Conservation (phyloP, 2,888 invertebrate species). For the Drosophila atripex region DNA sequence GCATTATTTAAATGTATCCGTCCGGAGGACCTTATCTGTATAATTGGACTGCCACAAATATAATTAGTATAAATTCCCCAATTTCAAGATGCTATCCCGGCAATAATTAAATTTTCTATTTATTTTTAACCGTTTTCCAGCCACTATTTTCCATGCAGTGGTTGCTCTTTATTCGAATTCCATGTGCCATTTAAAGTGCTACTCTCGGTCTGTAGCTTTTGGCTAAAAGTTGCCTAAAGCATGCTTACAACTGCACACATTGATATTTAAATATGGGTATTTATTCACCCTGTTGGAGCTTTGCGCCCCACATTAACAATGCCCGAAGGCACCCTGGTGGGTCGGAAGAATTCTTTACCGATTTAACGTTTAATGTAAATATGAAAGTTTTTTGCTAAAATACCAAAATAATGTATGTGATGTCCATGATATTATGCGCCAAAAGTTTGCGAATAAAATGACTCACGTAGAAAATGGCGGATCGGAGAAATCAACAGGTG, state of each 20-base stretch:
- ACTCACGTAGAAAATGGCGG: not conserved
- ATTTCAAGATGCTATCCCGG: constrained; percentile 3
- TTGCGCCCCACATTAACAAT: constrained; percentile 9
- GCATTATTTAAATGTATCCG: constrained; percentile 19
- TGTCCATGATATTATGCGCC: not conserved
- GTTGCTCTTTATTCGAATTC: not conserved
- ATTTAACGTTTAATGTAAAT: constrained; percentile 12
- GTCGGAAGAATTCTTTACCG: not conserved
- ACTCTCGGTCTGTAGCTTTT: not conserved
- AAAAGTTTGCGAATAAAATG: not conserved
- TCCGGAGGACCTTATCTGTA: not conserved
- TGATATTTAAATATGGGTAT: constrained; percentile 7
- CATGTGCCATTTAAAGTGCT: too few relatives aligned
- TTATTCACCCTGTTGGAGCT: constrained; percentile 26
- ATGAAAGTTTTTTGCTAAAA: not conserved
- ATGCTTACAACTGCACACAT: not conserved
- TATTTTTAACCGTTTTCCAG: too few relatives aligned
- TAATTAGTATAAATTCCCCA: not conserved
- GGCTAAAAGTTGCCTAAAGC: not conserved
- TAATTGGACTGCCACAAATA: constrained; percentile 15
- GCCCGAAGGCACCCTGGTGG: constrained; percentile 7
- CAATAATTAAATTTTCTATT: not conserved
- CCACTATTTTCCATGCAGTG: not conserved
- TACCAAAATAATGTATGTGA: not conserved
- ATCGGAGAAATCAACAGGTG: constrained; percentile 27